These are phyloP conservation scores for Hipparchia sbordonii DNA, from an alignment of 2,888 invertebrate species.

Conservation along the genomic window DNA sequence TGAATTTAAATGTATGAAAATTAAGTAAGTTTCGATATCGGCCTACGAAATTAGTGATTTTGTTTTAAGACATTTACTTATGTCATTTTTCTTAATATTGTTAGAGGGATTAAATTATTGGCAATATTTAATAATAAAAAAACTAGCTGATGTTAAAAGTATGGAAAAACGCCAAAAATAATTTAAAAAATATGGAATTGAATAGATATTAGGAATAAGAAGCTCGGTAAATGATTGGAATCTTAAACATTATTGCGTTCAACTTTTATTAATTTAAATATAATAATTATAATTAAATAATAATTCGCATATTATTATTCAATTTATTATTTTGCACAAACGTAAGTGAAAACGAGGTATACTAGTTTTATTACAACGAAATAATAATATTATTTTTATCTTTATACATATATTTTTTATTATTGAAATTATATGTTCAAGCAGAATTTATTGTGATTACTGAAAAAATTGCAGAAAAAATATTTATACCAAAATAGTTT, in stretches of 20 bases:
- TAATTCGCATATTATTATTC: too few species aligned
- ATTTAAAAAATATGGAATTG: slow-evolving; percentile 28
- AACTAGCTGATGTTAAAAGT: background rate
- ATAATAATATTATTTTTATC: background rate
- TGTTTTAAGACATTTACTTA: slow-evolving; percentile 19
- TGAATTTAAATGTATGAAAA: slow-evolving; percentile 13
- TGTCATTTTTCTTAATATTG: slow-evolving; percentile 11
- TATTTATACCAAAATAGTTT: background rate
- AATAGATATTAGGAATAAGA: slow-evolving; percentile 21
- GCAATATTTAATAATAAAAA: background rate
- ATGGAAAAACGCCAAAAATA: slow-evolving; percentile 20
- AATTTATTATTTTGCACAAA: background rate
- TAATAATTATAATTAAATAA: too few species aligned
- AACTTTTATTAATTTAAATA: background rate
- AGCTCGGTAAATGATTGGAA: background rate
- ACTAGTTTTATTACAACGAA: background rate
- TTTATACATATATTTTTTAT: too few species aligned
- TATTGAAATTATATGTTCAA: too few species aligned
- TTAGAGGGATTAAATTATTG: slow-evolving; percentile 17
- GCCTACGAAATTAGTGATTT: slow-evolving; percentile 39
- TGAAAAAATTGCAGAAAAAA: too few species aligned
- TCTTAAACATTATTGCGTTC: background rate
- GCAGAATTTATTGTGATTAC: too few species aligned
- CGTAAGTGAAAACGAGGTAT: background rate
- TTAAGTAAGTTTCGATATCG: slow-evolving; percentile 40